Conservation (phyloP, 2,113 vertebrate genomes). For the Nestor notabilis region DNA sequence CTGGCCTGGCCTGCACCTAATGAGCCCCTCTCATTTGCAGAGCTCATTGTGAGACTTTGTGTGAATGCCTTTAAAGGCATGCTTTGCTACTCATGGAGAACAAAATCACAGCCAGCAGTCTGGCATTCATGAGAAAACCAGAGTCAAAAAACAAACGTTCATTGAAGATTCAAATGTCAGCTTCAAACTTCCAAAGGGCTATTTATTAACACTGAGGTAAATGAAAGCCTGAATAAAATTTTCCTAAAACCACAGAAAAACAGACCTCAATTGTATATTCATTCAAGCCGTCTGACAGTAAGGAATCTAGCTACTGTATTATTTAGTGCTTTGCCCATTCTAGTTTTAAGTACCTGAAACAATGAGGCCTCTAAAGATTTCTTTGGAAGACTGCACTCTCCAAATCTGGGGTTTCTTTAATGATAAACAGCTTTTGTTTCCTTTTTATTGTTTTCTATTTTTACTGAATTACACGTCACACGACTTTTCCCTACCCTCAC, state of each 20-base stretch:
- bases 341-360: not conserved
- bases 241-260: not conserved
- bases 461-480: not conserved
- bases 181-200: not conserved
- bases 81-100: not conserved
- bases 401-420: not conserved
- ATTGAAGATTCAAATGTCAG: slow-evolving; percentile 4
- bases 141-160: not conserved
- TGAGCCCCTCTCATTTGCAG: not conserved
- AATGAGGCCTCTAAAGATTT: not conserved
- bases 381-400: not conserved
- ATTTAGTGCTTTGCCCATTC: not conserved
- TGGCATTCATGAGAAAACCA: not conserved
- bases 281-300: not conserved
- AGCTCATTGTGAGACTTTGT: not conserved
- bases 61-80: not conserved
- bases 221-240: not conserved
- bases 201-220: not conserved
- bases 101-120: not conserved
- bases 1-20: not conserved
- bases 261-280: not conserved
- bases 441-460: not conserved
- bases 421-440: not conserved
- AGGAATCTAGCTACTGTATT: not conserved
- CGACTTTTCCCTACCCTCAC: not conserved